Percentiles rank a stretch among this genome's conserved stretches.
These are phyloP conservation scores for Scaptomyza graminum DNA, from an alignment of 1,140 invertebrate genomes.

Conservation along the genomic window DNA sequence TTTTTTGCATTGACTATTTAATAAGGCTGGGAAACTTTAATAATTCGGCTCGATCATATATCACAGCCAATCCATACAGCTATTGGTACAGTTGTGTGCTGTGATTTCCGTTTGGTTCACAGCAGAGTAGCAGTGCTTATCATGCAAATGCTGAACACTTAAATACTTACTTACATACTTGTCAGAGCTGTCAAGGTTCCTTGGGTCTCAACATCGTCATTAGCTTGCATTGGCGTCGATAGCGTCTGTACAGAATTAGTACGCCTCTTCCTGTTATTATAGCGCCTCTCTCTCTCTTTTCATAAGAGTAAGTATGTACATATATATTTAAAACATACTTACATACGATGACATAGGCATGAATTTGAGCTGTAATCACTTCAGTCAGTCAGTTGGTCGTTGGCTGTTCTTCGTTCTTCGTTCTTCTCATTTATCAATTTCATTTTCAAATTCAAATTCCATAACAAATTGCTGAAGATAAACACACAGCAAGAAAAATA, in stretches of 20 bases:
- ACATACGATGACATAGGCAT: constrained; percentile 50
- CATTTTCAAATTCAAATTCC: constrained; percentile 75
- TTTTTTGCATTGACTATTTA: constrained; percentile 28
- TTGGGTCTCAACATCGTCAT: constrained; percentile 12
- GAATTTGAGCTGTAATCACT: constrained; percentile 51
- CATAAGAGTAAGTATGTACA: background rate
- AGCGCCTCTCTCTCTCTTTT: background rate
- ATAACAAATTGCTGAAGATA: constrained; percentile 72
- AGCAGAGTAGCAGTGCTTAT: constrained; percentile 36
- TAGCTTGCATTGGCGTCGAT: constrained; percentile 26
- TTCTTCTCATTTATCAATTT: constrained; percentile 31
- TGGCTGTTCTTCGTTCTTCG: constrained; percentile 3
- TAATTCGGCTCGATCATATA: no score
- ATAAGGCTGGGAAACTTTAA: background rate
- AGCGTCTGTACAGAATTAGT: background rate
- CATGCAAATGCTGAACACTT: constrained; percentile 27
- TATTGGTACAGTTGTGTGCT: constrained; percentile 43
- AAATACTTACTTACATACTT: background rate
- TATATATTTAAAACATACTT: background rate
- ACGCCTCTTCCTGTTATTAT: constrained; percentile 34
- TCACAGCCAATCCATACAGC: background rate
- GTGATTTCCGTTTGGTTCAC: constrained; percentile 27
- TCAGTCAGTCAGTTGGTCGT: constrained; percentile 59
- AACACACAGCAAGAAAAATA: constrained; percentile 25
- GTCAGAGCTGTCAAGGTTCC: constrained; percentile 37